Percentiles rank a stretch among this genome's conserved stretches.
These are phyloP conservation scores for Acanthococcus lagerstroemiae DNA, from an alignment of 2,888 invertebrate genomes.

Conservation along the genomic window DNA sequence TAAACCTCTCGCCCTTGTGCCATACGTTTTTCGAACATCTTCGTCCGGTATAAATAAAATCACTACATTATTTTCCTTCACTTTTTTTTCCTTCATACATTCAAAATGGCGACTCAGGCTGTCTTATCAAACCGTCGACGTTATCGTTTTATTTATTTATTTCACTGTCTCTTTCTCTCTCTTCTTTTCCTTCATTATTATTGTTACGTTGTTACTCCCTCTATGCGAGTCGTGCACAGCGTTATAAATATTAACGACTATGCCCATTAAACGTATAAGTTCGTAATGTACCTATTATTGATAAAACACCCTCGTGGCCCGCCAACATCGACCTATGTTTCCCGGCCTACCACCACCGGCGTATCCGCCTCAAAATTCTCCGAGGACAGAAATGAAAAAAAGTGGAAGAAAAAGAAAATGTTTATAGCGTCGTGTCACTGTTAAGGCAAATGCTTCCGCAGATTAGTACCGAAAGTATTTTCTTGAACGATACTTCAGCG, in stretches of 20 bases:
- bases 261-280: constrained; percentile 20
- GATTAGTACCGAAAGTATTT: too few species aligned
- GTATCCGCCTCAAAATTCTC: too few species aligned
- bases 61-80: constrained; percentile 14
- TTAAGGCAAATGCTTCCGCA: too few species aligned
- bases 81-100: constrained; percentile 9
- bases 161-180: not conserved
- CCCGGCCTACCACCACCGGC: not conserved
- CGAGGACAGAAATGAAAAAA: not conserved
- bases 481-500: too few species aligned
- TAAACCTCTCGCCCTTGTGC: too few species aligned
- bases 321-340: too few species aligned
- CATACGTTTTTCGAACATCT: too few species aligned
- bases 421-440: too few species aligned
- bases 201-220: not conserved
- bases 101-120: constrained; percentile 13
- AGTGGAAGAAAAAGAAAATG: too few species aligned
- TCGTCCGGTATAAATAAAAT: too few species aligned
- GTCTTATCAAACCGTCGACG: constrained; percentile 10
- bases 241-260: constrained; percentile 24
- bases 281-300: not conserved
- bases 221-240: not conserved
- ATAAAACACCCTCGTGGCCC: constrained; percentile 3
- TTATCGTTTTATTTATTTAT: constrained; percentile 5
- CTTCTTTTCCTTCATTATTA: not conserved